These are phyloP conservation scores for Acleris sparsana DNA, from an alignment of 2,888 invertebrate species.

Conservation along the genomic window DNA sequence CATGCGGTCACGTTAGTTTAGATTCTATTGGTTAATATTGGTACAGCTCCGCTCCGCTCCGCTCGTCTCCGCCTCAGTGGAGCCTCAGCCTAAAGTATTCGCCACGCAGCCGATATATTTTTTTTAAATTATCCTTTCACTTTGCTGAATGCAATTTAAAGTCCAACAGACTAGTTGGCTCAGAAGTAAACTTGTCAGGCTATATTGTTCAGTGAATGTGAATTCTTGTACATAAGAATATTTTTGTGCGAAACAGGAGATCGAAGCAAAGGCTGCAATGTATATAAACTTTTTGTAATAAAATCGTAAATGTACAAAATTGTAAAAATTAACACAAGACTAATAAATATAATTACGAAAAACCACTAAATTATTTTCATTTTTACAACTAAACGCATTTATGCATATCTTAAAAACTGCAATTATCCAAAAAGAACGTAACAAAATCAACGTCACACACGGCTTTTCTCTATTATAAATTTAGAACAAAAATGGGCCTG, in stretches of 20 bases:
- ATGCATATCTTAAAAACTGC: no score
- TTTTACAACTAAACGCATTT: neutral
- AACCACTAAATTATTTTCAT: neutral
- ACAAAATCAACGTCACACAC: neutral
- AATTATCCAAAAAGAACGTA: neutral
- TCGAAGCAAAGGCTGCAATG: slow-evolving; percentile 36
- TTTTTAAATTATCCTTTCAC: no score
- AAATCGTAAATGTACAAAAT: slow-evolving; percentile 20
- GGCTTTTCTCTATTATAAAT: neutral
- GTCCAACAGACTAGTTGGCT: no score
- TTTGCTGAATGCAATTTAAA: no score
- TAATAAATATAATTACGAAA: slow-evolving; percentile 15
- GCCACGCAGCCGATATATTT: no score
- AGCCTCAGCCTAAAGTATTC: no score
- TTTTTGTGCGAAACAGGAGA: slow-evolving; percentile 9
- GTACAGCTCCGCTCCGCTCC: no score
- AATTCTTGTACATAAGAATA: slow-evolving; percentile 20
- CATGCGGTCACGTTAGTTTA: no score
- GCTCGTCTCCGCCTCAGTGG: no score
- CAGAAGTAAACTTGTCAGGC: no score
- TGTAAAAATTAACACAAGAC: slow-evolving; percentile 22
- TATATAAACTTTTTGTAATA: slow-evolving; percentile 19
- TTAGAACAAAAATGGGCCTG: neutral
- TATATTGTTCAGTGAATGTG: no score
- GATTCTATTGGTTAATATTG: no score